Base-by-base conservation (phyloP, 2,888 invertebrate genomes). In the Amphipoea oculea region DNA sequence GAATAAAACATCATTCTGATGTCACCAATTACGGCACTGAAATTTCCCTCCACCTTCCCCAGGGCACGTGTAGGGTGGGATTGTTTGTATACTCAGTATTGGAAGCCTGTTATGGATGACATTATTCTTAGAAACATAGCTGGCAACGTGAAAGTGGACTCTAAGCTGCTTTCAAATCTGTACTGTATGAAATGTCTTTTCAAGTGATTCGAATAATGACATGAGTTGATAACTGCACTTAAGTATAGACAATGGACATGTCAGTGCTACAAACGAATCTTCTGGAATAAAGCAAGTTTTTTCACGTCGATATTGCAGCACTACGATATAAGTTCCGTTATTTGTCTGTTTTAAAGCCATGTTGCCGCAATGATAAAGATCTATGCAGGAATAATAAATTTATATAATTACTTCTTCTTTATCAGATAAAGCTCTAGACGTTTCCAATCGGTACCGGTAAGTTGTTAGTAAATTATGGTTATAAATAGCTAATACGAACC, bases 401-500 rank as follows among this genome's bases (percentile, higher is more conserved):
- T 36, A 73, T 23, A 36, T 71, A 71, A 67, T 67, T 17, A 68
- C 9, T 23, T 36, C 4, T 42, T 14, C 11, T 48, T 45, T 62
- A n/a, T 40, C 51, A 72, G 62, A 40, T 40, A 40, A 48, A 57
- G 20, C 67, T 74, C 20, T 11, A 65, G 57, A 57, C 29, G 60
- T 69, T 54, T 70, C 11, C 51, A 54, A 74, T 68, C n/a, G 54
- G 51, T 63, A 62, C 4, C 4, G 9, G 20, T n/a, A 82, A 65
- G 48, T 75, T 48, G 36, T 76, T 57, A 51, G 12, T 48, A 66
- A 74, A 63, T 45, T 71, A 54, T 40, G 23, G 9, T 65, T 69
- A 36, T 68, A 72, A 29, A 48, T 40, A 71, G n/a, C 4, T 54
- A 70, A 73, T 75, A 89, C 90, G 51, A 81, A 99, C 99, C 99